Evolutionary conservation across 1,140 invertebrate species (phyloP), one percentile per base, ranked within the genome.

Genomic region (Acyrthosiphon pisum): DNA sequence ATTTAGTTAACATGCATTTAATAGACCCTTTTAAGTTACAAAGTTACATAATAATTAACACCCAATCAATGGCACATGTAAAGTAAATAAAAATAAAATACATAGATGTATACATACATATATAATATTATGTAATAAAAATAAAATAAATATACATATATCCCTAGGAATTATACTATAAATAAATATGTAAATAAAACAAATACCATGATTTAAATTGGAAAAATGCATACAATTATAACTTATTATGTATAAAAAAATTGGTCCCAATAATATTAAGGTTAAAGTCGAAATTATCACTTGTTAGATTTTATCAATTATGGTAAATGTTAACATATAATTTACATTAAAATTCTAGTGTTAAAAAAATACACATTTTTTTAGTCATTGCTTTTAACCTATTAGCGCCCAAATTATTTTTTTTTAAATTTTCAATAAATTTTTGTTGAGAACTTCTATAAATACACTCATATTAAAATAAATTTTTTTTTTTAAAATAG

Each of bases 1-100:
- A 76, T 76, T 76, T 30, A 76, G 60, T 76, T 76, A 76, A 76
- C 60, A 76, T 76, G n/a, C n/a, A 76, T n/a, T n/a, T n/a, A n/a
- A 76, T 18, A n/a, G 18, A 76, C 60, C 60, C 60, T 76, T 60
- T 76, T 76, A 76, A 76, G 60, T 76, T 76, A n/a, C 60, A 18
- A 18, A n/a, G 60, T n/a, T 76, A n/a, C n/a, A 18, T n/a, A 60
- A 76, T 76, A 76, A 76, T 76, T 76, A 76, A 76, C 30, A 76
- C 14, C 60, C 60, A 76, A n/a, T 30, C 56, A 60, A 30, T 76
- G 60, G 60, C 60, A 76, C 60, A 76, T 30, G 60, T 68, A 68
- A 68, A 76, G 11, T 76, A 76, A 76, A 68, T 56, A 56, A 68
- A 68, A 68, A n/a, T 68, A 68, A 68, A 68, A 30, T 68, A 68